Evolutionary conservation across 2,797 vertebrate genomes (phyloP).

Genomic region (Rhynchonycteris naso): DNA sequence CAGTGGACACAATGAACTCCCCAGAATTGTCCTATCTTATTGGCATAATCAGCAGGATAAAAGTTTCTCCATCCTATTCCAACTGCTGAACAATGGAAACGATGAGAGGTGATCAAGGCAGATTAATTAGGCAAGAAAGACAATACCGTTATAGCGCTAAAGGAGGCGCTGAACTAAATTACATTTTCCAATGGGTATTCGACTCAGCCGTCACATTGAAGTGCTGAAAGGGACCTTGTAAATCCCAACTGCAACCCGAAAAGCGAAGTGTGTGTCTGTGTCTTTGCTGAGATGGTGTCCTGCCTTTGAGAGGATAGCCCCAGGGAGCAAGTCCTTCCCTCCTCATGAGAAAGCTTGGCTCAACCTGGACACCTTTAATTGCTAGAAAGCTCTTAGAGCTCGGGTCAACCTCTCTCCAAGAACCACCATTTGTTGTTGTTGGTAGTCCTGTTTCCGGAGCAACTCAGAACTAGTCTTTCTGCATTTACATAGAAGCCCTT

Average conservation of each 20-base stretch:
- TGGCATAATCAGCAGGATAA: conserved; percentile 70
- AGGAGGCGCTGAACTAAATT: background rate
- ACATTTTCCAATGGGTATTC: background rate
- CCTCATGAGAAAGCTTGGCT: background rate
- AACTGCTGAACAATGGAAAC: conserved; percentile 54
- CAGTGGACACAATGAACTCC: conserved; percentile 59
- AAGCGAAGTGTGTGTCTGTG: background rate
- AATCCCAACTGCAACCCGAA: background rate
- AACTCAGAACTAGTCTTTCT: background rate
- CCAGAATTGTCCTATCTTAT: background rate
- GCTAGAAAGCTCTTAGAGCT: background rate
- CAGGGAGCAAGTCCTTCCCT: too few relatives aligned
- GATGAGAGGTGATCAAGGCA: conserved; percentile 47
- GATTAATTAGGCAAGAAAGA: conserved; percentile 52
- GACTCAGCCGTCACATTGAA: background rate
- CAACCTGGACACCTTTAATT: background rate
- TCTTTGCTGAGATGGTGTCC: background rate
- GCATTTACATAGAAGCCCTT: background rate
- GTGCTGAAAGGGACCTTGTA: background rate
- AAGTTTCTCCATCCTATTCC: conserved; percentile 64
- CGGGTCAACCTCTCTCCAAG: background rate
- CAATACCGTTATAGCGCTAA: background rate
- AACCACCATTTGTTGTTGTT: background rate
- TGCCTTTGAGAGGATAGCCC: background rate
- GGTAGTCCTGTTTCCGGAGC: background rate